phyloP scores from a whole-genome alignment of 1,140 invertebrate species.

The Drosophila pallidifrons region DNA sequence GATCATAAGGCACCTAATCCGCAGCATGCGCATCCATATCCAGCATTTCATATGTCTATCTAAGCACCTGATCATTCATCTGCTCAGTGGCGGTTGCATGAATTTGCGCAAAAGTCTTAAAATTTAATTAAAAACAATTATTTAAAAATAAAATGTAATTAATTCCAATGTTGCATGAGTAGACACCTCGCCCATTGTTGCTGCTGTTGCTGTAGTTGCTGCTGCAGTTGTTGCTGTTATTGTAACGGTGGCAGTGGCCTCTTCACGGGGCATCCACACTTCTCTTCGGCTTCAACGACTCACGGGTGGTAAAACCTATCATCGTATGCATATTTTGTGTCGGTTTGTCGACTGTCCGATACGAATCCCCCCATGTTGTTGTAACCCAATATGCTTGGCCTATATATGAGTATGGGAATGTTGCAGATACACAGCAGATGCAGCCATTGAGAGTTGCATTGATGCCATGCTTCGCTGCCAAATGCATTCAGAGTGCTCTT shows the following conservation, averaged over 20 bases:
- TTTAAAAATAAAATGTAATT: conserved; percentile 83
- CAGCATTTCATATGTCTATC: conserved; percentile 3
- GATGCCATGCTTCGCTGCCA: conserved; percentile 31
- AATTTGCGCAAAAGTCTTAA: conserved; percentile 71
- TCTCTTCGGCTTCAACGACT: conserved; percentile 29
- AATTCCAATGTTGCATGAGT: conserved; percentile 82
- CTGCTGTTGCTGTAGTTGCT: conserved; percentile 24
- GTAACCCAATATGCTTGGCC: conserved; percentile 45
- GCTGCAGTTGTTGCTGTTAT: conserved; percentile 42
- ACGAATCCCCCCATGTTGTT: conserved; percentile 12
- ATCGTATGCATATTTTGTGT: conserved; percentile 40
- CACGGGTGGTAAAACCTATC: conserved; percentile 60
- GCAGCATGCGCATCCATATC: conserved; percentile 18
- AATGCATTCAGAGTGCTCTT: conserved; percentile 24
- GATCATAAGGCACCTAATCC: conserved; percentile 60
- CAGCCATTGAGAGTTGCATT: conserved; percentile 8
- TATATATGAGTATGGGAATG: conserved; percentile 46
- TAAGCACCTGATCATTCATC: conserved; percentile 41
- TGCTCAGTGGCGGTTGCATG: conserved; percentile 64
- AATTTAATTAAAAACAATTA: conserved; percentile 83
- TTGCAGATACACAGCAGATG: conserved; percentile 2
- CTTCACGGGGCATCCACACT: conserved; percentile 71
- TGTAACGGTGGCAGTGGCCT: conserved; percentile 80
- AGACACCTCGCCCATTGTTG: conserved; percentile 53
- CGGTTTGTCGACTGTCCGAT: not conserved